Percentiles rank a stretch among this genome's conserved stretches.
phyloP scores from a whole-genome alignment of 2,888 invertebrate genomes.

The Chaitophorus viminalis region DNA sequence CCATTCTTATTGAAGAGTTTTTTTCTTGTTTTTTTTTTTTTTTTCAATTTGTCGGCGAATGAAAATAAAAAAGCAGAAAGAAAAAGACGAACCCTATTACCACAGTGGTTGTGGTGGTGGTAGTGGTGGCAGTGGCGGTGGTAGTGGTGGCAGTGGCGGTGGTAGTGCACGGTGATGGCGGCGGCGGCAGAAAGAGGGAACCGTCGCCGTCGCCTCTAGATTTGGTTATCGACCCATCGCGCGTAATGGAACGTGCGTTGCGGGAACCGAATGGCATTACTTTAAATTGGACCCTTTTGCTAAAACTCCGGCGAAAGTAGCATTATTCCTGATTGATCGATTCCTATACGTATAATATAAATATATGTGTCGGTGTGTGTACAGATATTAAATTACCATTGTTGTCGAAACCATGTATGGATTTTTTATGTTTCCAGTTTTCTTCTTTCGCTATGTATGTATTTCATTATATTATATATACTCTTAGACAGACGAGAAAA shows the following conservation, averaged over 20 bases:
- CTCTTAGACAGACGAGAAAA: not conserved
- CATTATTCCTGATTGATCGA: slow-evolving; percentile 59
- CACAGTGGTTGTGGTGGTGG: not conserved
- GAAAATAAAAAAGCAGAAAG: slow-evolving; percentile 30
- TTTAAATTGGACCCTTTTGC: slow-evolving; percentile 55
- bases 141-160: too few relatives aligned
- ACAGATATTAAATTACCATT: slow-evolving; percentile 55
- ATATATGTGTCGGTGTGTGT: not conserved
- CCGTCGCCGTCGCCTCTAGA: slow-evolving; percentile 42
- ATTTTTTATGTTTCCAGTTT: slow-evolving; percentile 40
- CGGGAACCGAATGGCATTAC: slow-evolving; percentile 54
- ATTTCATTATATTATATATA: not conserved
- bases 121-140: not conserved
- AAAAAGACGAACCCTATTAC: slow-evolving; percentile 38
- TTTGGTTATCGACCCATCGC: slow-evolving; percentile 57
- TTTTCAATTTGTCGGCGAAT: slow-evolving; percentile 44
- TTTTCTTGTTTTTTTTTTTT: slow-evolving; percentile 30
- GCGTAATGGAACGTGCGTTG: slow-evolving; percentile 52
- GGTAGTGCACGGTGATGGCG: not conserved
- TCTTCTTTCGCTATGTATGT: not conserved
- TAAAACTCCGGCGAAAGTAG: slow-evolving; percentile 58
- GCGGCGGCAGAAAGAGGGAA: slow-evolving; percentile 11
- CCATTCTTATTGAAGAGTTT: not conserved
- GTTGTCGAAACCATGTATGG: slow-evolving; percentile 36
- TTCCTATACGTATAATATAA: slow-evolving; percentile 21